Evolutionary conservation across 2,113 vertebrate genomes (phyloP).

Genomic region (Chauna torquata): DNA sequence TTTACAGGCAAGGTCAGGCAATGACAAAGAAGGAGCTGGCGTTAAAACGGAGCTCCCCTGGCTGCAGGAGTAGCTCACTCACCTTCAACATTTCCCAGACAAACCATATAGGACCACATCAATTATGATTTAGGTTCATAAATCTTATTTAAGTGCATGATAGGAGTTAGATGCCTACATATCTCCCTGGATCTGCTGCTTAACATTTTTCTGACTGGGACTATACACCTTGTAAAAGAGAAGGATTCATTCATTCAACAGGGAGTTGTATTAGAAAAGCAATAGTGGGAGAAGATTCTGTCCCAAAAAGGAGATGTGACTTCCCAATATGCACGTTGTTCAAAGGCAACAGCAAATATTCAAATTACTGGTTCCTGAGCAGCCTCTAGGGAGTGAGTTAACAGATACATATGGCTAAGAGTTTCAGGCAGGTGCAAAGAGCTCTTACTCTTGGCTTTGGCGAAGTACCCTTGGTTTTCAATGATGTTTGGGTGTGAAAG

Average conservation of each 20-base stretch:
- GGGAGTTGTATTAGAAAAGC: background rate
- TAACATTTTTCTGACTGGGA: background rate
- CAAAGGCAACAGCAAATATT: background rate
- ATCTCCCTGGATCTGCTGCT: background rate
- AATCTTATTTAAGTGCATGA: background rate
- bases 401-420: rapidly evolving
- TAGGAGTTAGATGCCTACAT: background rate
- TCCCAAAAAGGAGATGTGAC: background rate
- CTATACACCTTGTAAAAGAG: background rate
- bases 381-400: background rate
- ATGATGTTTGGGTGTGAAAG: background rate
- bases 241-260: background rate
- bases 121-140: background rate
- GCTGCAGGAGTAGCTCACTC: background rate
- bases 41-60: background rate
- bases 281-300: background rate
- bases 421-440: background rate
- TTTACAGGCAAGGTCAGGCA: background rate
- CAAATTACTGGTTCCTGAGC: background rate
- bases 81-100: background rate
- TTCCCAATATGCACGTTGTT: background rate
- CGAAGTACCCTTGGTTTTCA: background rate
- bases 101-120: background rate
- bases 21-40: background rate
- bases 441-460: background rate